Base-by-base conservation (phyloP, 2,113 vertebrate species). In the Cricetomys ansorgei region DNA sequence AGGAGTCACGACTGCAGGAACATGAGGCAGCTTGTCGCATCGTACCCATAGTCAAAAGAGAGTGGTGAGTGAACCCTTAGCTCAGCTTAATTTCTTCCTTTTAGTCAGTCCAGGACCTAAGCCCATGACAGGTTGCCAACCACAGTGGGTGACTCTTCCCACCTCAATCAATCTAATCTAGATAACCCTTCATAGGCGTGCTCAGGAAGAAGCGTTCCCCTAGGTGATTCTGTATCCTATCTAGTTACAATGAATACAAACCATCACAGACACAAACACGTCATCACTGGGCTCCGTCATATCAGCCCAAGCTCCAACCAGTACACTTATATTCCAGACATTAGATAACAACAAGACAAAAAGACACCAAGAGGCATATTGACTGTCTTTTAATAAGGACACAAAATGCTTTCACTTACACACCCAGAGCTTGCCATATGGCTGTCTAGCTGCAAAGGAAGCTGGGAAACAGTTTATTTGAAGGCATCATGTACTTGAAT, bases 401-500 rank as follows among this genome's bases (percentile, higher is more conserved):
- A 86, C 27, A 67, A 81, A 90, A 84, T 40, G 64, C 27, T 86
- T 95, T 43, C 25, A 72, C 45, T 48, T 75, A 19, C 12, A 91
- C 48, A n/a, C 92, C 34, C 70, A 84, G 75, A 69, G 70, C 73
- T 76, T 76, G 53, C 85, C 91, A 62, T 40, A 59, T 62, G 87
- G 55, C 45, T 86, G 43, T 34, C 34, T 59, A 90, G 65, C 59
- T 81, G 70, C 80, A 96, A 95, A 88, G 88, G 80, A 94, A 96
- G 84, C 76, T 80, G 69, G 88, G 69, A 94, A 97, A 59, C n/a
- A 31, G 50, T 84, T 95, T 90, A 92, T 89, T 92, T 89, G 57
- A 57, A 65, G 69, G 9, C 70, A 92, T 73, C 3, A 34, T 19
- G 34, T 75, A 64, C 37, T 90, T 62, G 43, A 37, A 64, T 92